These are phyloP conservation scores for Oreochromis aureus DNA, from an alignment of 2,113 vertebrate genomes.

Conservation along the genomic window DNA sequence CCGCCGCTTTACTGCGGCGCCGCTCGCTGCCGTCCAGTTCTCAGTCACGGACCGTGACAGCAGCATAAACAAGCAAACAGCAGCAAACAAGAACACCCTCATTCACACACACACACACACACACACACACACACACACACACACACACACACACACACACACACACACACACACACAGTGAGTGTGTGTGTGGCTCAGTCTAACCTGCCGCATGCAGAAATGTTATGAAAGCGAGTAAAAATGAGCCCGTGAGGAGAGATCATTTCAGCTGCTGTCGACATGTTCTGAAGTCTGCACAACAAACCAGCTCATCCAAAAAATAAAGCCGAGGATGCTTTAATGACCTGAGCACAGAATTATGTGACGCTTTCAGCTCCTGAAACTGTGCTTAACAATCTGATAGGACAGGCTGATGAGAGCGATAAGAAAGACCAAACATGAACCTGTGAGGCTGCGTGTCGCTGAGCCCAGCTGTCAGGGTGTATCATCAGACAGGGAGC, in stretches of 20 bases:
- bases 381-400: background rate
- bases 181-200: background rate
- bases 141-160: slow-evolving; percentile 24
- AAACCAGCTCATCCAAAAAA: background rate
- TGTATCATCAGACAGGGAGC: background rate
- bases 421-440: background rate
- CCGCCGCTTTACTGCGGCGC: background rate
- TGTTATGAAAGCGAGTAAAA: background rate
- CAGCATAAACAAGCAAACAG: slow-evolving; percentile 89
- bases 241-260: background rate
- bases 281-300: background rate
- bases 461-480: background rate
- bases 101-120: slow-evolving; percentile 70
- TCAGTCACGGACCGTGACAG: slow-evolving; percentile 73
- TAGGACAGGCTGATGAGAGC: background rate
- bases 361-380: background rate
- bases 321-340: background rate
- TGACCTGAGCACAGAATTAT: background rate
- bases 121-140: slow-evolving; percentile 22
- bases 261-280: background rate
- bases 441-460: too few relatives aligned
- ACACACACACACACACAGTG: slow-evolving; percentile 17
- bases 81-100: slow-evolving; percentile 72
- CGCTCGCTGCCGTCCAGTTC: background rate
- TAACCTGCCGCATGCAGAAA: background rate